Evolutionary conservation across 2,888 invertebrate genomes (phyloP).

Genomic region (Eucriotettix oculatus): DNA sequence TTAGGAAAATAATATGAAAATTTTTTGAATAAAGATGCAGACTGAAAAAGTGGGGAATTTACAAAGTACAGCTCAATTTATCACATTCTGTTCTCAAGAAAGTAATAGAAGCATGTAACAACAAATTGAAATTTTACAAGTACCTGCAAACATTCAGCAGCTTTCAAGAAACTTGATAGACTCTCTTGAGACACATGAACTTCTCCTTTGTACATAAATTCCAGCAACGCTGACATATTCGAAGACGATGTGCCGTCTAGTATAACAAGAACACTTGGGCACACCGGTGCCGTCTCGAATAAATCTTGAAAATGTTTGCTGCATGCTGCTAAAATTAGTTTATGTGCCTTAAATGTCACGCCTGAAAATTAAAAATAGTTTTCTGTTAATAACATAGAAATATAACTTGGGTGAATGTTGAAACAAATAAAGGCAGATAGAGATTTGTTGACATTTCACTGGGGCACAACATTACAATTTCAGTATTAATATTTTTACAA

Average conservation of each 20-base stretch:
- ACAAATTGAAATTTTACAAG: conserved; percentile 6
- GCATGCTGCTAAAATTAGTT: conserved; percentile 80
- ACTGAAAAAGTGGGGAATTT: too few species aligned
- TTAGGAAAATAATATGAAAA: too few species aligned
- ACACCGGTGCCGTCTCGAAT: conserved; percentile 73
- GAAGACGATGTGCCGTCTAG: conserved; percentile 78
- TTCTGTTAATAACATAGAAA: neutral
- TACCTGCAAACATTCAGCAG: conserved; percentile 79
- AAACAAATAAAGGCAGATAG: too few species aligned
- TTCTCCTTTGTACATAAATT: conserved; percentile 90
- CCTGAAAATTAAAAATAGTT: conserved; percentile 35
- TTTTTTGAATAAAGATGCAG: too few species aligned
- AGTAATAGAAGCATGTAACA: neutral
- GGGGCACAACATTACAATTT: too few species aligned
- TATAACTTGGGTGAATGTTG: too few species aligned
- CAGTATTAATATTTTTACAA: too few species aligned
- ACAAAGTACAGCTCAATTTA: too few species aligned
- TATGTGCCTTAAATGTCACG: conserved; percentile 81
- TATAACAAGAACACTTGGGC: conserved; percentile 65
- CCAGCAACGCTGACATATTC: conserved; percentile 78
- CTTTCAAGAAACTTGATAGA: conserved; percentile 77
- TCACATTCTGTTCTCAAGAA: too few species aligned
- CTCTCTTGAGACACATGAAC: conserved; percentile 86
- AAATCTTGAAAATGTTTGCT: conserved; percentile 85
- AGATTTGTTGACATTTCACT: too few species aligned